Conservation (phyloP, 2,888 invertebrate species). For the Sminthurinus aureus region DNA sequence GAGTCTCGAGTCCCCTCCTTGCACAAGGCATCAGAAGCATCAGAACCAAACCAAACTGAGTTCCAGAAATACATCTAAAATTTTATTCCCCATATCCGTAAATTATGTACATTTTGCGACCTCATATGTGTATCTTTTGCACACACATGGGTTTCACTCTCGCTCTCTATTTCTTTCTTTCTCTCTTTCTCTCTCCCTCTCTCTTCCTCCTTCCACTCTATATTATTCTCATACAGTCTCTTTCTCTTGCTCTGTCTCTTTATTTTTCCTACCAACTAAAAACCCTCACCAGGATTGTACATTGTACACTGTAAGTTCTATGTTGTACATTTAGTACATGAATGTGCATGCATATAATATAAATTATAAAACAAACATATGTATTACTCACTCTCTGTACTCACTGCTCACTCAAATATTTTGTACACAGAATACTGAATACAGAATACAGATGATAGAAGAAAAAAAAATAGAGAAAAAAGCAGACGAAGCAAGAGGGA, state of each 20-base stretch:
- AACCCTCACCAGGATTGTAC: not conserved
- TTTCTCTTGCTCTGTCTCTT: not conserved
- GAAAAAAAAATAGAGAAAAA: not conserved
- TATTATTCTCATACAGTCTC: not conserved
- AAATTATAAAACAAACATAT: not conserved
- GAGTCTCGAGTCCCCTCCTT: slow-evolving; percentile 4
- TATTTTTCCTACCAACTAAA: not conserved
- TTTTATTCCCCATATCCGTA: slow-evolving; percentile 49
- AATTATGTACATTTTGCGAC: slow-evolving; percentile 48
- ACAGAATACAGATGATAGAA: not conserved
- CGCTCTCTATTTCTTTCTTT: not conserved
- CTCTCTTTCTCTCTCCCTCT: not conserved
- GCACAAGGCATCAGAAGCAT: not conserved
- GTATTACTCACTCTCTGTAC: not conserved
- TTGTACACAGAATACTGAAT: not conserved
- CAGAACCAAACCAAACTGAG: slow-evolving; percentile 19
- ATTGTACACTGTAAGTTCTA: too few relatives aligned
- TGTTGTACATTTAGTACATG: too few relatives aligned
- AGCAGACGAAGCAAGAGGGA: not conserved
- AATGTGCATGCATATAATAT: not conserved
- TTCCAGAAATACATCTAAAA: slow-evolving; percentile 44
- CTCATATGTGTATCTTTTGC: slow-evolving; percentile 41
- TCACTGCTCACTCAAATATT: not conserved
- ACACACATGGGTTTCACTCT: slow-evolving; percentile 26
- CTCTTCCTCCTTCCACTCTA: not conserved